Conservation (phyloP, 1,140 invertebrate species). For the Anoplolepis gracilipes region DNA sequence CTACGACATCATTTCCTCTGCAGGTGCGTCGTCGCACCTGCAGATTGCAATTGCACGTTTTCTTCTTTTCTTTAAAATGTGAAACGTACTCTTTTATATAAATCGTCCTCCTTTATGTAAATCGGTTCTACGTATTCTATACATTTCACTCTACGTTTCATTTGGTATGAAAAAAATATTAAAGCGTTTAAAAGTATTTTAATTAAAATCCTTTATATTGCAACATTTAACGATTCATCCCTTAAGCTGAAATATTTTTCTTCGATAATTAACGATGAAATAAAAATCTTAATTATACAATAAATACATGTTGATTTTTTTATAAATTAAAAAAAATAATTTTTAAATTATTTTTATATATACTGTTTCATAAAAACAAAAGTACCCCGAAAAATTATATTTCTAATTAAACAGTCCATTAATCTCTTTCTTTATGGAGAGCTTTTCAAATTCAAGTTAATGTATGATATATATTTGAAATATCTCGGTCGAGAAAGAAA, state of each 20-base stretch:
- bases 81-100: background rate
- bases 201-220: background rate
- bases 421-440: background rate
- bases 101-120: background rate
- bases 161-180: too few species aligned
- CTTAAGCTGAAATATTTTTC: background rate
- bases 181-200: background rate
- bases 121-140: too few species aligned
- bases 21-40: constrained; percentile 36
- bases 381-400: background rate
- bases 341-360: background rate
- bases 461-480: too few species aligned
- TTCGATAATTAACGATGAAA: background rate
- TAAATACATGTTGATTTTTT: background rate
- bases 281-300: background rate
- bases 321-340: too few species aligned
- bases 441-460: background rate
- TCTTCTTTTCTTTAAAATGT: background rate
- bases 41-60: background rate
- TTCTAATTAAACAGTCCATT: background rate
- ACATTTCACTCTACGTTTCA: too few species aligned
- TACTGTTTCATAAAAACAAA: background rate
- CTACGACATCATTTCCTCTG: constrained; percentile 33
- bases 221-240: background rate
- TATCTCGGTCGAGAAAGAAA: background rate